Evolutionary conservation across 2,113 vertebrate genomes (phyloP), one percentile per base, ranked within the genome.

Genomic region (Orthonyx spaldingii): DNA sequence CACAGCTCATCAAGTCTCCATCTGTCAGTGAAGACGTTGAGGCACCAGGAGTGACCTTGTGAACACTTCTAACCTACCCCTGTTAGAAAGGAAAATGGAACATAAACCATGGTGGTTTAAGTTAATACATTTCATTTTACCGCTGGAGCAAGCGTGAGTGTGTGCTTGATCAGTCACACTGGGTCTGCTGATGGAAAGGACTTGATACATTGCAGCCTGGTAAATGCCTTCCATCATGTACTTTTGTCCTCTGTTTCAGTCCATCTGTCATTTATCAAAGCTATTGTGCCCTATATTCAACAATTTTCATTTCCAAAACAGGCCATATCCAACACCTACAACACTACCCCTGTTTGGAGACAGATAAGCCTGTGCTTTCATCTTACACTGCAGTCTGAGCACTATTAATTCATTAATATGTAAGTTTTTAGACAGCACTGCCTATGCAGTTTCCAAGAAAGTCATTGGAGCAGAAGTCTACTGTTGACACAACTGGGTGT

Each of bases 1-100:
- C 87, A 95, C 95, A 97, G 95, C 91, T 95, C 96, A 93, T 95
- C 68, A 4, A 94, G 83, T 78, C 89, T 76, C 96, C 96, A 94
- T 96, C 95, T 96, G 95, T 95, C 72, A 71, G 83, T 41, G 83
- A 89, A 93, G 93, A 90, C 0, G 8, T 7, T 60, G 83, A 89
- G 91, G 89, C 84, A 81, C 72, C 12, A 5, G 72, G 83, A 96
- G 66, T 81, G 80, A 96, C 94, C 96, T 96, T 97, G 95, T 3
- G 12, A 95, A 60, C 44, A 41, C 35, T 89, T 42, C 69, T 92
- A 90, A 87, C 83, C 72, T 78, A 50, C 57, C 46, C 52, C 44
- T 1, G 3, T 91, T 87, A 89, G 68, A 76, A 95, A 87, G 44
- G 89, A 96, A 84, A 97, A 87, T 0, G 35, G 94, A 92, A 95